Evolutionary conservation across 1,140 invertebrate genomes (phyloP).

Genomic region (Euschistus heros): DNA sequence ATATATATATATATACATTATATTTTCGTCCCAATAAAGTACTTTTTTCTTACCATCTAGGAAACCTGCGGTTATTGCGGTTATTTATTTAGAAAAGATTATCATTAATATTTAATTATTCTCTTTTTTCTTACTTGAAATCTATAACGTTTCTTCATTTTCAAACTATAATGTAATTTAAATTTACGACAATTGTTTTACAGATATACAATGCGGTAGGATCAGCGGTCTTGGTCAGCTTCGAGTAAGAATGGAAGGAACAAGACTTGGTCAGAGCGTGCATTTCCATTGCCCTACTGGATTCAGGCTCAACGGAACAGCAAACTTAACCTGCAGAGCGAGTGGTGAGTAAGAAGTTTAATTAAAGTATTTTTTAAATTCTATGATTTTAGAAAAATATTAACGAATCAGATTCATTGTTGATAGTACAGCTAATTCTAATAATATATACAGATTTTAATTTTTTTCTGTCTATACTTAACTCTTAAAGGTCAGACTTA

Average conservation of each 20-base stretch:
- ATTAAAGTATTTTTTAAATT: too few relatives aligned
- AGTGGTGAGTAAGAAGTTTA: constrained; percentile 54
- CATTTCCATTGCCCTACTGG: constrained; percentile 58
- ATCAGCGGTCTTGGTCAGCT: constrained; percentile 37
- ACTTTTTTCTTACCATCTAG: too few relatives aligned
- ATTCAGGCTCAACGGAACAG: constrained; percentile 53
- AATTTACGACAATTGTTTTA: constrained; percentile 23
- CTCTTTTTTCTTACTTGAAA: not conserved
- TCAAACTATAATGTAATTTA: not conserved
- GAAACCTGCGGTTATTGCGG: too few relatives aligned
- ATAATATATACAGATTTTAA: too few relatives aligned
- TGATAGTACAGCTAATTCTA: too few relatives aligned
- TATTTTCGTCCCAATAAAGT: too few relatives aligned
- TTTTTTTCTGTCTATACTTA: too few relatives aligned
- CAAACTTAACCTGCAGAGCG: constrained; percentile 61
- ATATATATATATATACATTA: too few relatives aligned
- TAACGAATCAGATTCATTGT: too few relatives aligned
- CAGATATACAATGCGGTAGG: constrained; percentile 50
- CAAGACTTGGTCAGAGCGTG: constrained; percentile 53
- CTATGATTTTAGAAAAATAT: too few relatives aligned
- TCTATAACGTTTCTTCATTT: not conserved
- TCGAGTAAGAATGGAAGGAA: constrained; percentile 50
- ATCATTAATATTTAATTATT: not conserved
- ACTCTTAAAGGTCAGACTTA: too few relatives aligned
- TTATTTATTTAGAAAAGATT: constrained; percentile 5